These are phyloP conservation scores for Eulemur albifrons DNA, from an alignment of 2,797 vertebrate species.

Conservation along the genomic window DNA sequence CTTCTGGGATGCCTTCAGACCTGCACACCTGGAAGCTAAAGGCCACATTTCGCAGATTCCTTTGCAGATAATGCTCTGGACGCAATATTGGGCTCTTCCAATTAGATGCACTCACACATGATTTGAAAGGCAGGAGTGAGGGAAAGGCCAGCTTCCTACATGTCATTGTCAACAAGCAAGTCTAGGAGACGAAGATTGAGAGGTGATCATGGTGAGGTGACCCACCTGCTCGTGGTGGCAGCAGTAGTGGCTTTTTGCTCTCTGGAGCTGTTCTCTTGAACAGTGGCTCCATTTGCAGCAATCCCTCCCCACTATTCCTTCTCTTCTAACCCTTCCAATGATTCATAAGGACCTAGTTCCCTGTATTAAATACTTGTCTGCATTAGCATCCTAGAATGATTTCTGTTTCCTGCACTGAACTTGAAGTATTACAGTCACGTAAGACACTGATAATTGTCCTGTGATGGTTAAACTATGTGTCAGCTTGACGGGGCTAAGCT, in stretches of 20 bases:
- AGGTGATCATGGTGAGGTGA: neutral
- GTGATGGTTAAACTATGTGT: neutral
- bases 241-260: neutral
- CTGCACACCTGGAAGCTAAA: neutral
- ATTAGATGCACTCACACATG: neutral
- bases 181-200: neutral
- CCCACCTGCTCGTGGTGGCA: too few relatives aligned
- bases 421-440: neutral
- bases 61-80: neutral
- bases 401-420: neutral
- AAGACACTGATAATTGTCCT: neutral
- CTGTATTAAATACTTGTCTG: neutral
- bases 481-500: neutral
- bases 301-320: neutral
- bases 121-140: neutral
- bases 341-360: neutral
- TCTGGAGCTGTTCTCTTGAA: neutral
- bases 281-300: neutral
- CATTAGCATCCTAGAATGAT: neutral
- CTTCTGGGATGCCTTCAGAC: neutral
- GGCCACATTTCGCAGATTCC: neutral
- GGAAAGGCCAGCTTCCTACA: neutral
- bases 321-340: neutral
- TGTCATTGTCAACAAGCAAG: neutral
- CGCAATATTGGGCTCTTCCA: neutral